These are phyloP conservation scores for Ditula angustiorana DNA, from an alignment of 2,888 invertebrate genomes.

Conservation along the genomic window DNA sequence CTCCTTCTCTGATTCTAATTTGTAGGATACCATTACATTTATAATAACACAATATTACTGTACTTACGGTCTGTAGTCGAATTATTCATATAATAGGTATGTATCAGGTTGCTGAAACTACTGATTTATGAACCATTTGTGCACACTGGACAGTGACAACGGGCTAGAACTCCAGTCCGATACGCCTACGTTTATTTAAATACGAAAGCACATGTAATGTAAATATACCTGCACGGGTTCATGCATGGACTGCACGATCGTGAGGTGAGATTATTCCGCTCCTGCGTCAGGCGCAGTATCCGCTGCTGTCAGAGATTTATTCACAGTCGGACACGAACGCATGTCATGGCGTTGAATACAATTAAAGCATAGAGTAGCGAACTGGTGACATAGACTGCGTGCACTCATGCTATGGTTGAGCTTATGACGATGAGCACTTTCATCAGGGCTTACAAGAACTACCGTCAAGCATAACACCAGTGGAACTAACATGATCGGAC, in stretches of 20 bases:
- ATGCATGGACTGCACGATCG: slow-evolving; percentile 2
- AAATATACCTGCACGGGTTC: neutral
- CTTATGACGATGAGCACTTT: too few relatives aligned
- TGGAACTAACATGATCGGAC: too few relatives aligned
- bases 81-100: too few relatives aligned
- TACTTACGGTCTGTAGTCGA: too few relatives aligned
- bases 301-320: slow-evolving; percentile 25
- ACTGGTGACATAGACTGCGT: neutral
- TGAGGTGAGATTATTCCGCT: slow-evolving; percentile 14
- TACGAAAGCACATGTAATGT: neutral
- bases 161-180: neutral
- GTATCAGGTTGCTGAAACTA: too few relatives aligned
- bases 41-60: too few relatives aligned
- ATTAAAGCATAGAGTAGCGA: neutral
- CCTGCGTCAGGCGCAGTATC: slow-evolving; percentile 13
- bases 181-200: neutral
- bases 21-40: too few relatives aligned
- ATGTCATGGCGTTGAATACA: slow-evolving; percentile 2
- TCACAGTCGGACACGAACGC: slow-evolving; percentile 15
- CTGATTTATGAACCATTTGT: too few relatives aligned
- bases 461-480: too few relatives aligned
- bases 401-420: too few relatives aligned
- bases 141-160: neutral
- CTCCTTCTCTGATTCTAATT: too few relatives aligned
- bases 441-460: too few relatives aligned